Conservation (phyloP, 2,888 invertebrate genomes). For the Drosophila kuntzei region DNA sequence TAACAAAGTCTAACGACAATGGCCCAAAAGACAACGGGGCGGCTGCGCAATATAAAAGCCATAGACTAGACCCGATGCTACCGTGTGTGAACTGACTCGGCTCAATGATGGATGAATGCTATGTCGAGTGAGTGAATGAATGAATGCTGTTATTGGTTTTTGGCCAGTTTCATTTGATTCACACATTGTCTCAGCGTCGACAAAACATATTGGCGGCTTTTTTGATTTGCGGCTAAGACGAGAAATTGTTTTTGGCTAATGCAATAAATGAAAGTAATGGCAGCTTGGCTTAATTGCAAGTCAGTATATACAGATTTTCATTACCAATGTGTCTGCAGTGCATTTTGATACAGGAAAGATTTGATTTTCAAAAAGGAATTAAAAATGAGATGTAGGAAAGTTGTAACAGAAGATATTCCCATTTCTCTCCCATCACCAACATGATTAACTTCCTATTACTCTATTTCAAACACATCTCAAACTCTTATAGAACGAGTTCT, state of each 20-base stretch:
- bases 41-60: conserved; percentile 31
- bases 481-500: not conserved
- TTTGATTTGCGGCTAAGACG: conserved; percentile 38
- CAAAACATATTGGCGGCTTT: conserved; percentile 36
- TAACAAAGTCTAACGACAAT: conserved; percentile 13
- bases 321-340: conserved; percentile 5
- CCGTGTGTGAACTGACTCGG: conserved; percentile 20
- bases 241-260: conserved; percentile 37
- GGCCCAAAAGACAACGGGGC: conserved; percentile 24
- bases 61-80: conserved; percentile 18
- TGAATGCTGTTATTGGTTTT: conserved; percentile 38
- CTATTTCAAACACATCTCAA: not conserved
- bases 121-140: conserved; percentile 18
- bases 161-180: conserved; percentile 34
- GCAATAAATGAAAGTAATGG: conserved; percentile 56
- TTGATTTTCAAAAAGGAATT: not conserved
- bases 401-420: not conserved
- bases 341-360: not conserved
- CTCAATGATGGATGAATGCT: conserved; percentile 9
- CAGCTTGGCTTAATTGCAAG: conserved; percentile 32
- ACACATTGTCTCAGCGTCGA: conserved; percentile 21
- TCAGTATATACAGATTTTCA: conserved; percentile 15
- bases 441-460: not conserved
- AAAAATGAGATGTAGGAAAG: not conserved
- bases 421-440: not conserved